phyloP scores from a whole-genome alignment of 2,888 invertebrate species.

The Osmoderma eremita region DNA sequence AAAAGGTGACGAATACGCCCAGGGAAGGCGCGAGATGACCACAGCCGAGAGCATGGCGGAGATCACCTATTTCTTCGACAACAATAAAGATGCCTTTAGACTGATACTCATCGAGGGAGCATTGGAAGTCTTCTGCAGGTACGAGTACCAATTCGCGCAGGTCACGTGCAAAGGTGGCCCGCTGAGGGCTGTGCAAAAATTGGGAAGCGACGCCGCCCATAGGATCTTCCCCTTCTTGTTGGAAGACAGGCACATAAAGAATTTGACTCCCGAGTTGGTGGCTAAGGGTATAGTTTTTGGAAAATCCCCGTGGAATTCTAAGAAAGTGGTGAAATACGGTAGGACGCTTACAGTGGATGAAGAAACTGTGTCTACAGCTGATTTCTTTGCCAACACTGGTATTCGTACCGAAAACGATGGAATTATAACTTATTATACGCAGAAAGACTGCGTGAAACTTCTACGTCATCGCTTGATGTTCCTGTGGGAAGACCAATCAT shows the following conservation, averaged over 20 bases:
- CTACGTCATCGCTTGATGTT: constrained; percentile 37
- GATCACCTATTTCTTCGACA: constrained; percentile 39
- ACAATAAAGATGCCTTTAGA: constrained; percentile 40
- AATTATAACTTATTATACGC: constrained; percentile 34
- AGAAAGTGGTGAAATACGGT: constrained; percentile 41
- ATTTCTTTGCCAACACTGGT: constrained; percentile 33
- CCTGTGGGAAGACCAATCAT: constrained; percentile 21
- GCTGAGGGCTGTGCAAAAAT: constrained; percentile 44
- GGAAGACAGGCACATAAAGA: constrained; percentile 25
- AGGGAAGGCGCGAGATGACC: constrained; percentile 38
- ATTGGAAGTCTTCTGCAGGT: constrained; percentile 44
- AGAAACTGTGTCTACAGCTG: constrained; percentile 32
- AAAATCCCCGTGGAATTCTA: constrained; percentile 36
- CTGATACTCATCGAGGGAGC: constrained; percentile 37
- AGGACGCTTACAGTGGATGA: constrained; percentile 36
- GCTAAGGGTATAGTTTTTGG: constrained; percentile 39
- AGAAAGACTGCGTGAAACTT: neutral
- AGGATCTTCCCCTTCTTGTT: constrained; percentile 39
- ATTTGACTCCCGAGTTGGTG: constrained; percentile 37
- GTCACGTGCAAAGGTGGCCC: constrained; percentile 43
- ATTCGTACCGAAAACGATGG: constrained; percentile 29
- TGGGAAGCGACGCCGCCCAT: constrained; percentile 42
- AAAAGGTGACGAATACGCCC: constrained; percentile 39
- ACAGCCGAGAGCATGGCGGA: constrained; percentile 36
- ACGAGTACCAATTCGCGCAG: constrained; percentile 42